Evolutionary conservation across 1,140 invertebrate genomes (phyloP).

Genomic region (Eurytemora carolleeae): DNA sequence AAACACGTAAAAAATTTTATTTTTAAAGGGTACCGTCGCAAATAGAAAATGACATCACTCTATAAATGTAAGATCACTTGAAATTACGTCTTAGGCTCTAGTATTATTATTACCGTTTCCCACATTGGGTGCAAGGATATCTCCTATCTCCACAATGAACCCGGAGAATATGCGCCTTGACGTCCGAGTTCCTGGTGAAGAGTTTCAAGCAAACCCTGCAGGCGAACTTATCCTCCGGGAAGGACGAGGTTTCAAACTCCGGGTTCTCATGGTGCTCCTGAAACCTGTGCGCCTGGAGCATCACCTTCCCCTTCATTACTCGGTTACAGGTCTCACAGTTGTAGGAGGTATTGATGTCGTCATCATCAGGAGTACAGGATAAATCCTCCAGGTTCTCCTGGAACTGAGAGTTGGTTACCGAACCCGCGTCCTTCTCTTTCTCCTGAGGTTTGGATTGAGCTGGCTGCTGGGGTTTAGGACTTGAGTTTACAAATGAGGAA

Average conservation of each 20-base stretch:
- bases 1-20: too few relatives aligned
- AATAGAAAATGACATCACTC: too few relatives aligned
- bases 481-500: neutral
- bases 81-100: too few relatives aligned
- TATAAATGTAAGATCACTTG: too few relatives aligned
- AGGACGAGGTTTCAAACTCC: constrained; percentile 7
- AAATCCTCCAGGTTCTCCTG: constrained; percentile 8
- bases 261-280: constrained; percentile 15
- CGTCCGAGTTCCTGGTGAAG: constrained; percentile 13
- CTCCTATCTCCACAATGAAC: constrained; percentile 15
- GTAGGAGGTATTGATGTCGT: constrained; percentile 13
- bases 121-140: constrained; percentile 15
- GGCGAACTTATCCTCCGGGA: constrained; percentile 11
- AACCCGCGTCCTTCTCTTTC: neutral
- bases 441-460: neutral
- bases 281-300: constrained; percentile 14
- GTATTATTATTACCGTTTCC: constrained; percentile 9
- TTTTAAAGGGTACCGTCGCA: too few relatives aligned
- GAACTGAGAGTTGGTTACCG: too few relatives aligned
- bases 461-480: neutral
- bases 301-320: constrained; percentile 11
- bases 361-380: constrained; percentile 11
- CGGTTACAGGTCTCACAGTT: constrained; percentile 12
- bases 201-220: constrained; percentile 13
- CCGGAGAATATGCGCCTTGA: constrained; percentile 13